Percentiles rank a stretch among this genome's conserved stretches.
phyloP scores from a whole-genome alignment of 2,797 vertebrate genomes.

The Arctocebus calabarensis region DNA sequence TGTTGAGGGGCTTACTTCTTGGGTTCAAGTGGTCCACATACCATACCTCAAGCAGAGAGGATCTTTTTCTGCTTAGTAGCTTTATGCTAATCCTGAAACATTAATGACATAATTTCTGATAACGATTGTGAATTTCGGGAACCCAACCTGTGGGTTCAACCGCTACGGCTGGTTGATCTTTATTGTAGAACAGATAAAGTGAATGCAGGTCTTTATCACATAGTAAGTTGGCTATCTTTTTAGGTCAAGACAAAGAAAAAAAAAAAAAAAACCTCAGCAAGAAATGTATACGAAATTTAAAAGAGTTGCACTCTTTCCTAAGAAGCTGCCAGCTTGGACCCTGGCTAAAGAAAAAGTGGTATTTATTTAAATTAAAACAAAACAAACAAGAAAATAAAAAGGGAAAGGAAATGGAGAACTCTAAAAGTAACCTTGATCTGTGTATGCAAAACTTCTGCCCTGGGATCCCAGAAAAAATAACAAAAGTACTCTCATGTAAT shows the following conservation, averaged over 20 bases:
- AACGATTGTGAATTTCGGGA: neutral
- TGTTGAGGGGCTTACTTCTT: neutral
- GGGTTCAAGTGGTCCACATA: neutral
- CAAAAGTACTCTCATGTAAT: too few species aligned
- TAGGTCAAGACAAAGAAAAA: neutral
- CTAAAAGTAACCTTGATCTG: neutral
- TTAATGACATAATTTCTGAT: constrained; percentile 29
- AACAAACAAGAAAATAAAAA: neutral
- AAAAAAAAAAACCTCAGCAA: neutral
- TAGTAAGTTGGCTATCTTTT: neutral
- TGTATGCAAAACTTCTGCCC: neutral
- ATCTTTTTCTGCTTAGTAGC: neutral
- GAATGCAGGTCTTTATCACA: neutral
- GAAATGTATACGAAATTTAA: neutral
- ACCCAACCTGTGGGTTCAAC: neutral
- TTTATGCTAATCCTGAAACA: neutral
- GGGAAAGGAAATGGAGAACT: neutral
- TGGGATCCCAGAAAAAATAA: neutral
- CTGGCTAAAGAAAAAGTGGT: neutral
- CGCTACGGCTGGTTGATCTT: neutral
- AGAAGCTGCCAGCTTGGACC: neutral
- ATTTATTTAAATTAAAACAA: neutral
- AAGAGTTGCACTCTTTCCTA: neutral
- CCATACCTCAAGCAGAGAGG: neutral
- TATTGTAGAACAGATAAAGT: constrained; percentile 21